Percentiles rank a stretch among this genome's conserved stretches.
phyloP scores from a whole-genome alignment of 2,797 vertebrate species.

The Meriones psammophilus region DNA sequence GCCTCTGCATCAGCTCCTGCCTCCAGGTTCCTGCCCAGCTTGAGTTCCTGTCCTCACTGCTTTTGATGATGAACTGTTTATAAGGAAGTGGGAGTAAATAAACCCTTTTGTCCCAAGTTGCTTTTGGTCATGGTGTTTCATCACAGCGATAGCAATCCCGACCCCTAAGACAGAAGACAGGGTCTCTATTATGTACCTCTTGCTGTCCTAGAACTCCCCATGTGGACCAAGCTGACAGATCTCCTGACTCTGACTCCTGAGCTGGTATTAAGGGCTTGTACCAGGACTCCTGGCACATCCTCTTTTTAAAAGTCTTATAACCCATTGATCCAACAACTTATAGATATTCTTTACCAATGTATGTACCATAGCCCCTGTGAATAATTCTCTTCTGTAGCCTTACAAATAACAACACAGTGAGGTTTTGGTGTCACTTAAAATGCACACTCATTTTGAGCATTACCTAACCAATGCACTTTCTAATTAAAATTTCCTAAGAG shows the following conservation, averaged over 20 bases:
- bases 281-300: not conserved
- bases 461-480: not conserved
- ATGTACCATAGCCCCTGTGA: not conserved
- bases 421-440: slow-evolving; percentile 21
- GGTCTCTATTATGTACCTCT: not conserved
- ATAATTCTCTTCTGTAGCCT: slow-evolving; percentile 9
- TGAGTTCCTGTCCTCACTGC: not conserved
- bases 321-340: not conserved
- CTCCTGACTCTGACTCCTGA: not conserved
- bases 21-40: not conserved
- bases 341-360: not conserved
- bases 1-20: not conserved
- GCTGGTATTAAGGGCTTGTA: not conserved
- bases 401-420: not conserved
- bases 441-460: not conserved
- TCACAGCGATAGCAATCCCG: not conserved
- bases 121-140: not conserved
- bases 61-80: not conserved
- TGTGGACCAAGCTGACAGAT: not conserved
- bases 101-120: not conserved
- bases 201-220: not conserved
- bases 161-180: not conserved
- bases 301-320: slow-evolving; percentile 6
- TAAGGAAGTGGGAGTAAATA: not conserved
- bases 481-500: slow-evolving; percentile 14